These are phyloP conservation scores for Oscheius sp. DNA, from an alignment of 2,888 invertebrate genomes.

Conservation along the genomic window DNA sequence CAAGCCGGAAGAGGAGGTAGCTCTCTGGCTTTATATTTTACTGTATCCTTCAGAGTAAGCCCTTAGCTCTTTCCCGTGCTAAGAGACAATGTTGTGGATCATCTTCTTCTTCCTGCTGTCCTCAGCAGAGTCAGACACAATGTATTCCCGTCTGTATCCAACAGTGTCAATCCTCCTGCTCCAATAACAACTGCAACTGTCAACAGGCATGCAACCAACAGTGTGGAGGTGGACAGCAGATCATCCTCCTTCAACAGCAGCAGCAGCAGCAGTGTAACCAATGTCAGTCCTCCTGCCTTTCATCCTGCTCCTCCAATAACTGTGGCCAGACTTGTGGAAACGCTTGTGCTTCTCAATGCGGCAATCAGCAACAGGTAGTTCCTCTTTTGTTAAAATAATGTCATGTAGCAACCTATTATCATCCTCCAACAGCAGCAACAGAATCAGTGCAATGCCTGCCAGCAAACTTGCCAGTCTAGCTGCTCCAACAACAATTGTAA, in stretches of 20 bases:
- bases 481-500: constrained; percentile 45
- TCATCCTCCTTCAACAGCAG: constrained; percentile 25
- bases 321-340: constrained; percentile 49
- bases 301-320: constrained; percentile 47
- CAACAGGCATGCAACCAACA: constrained; percentile 44
- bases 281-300: constrained; percentile 49
- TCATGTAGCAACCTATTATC: constrained; percentile 20
- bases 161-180: constrained; percentile 54
- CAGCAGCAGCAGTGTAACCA: constrained; percentile 52
- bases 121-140: constrained; percentile 30
- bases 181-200: constrained; percentile 44
- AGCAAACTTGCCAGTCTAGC: constrained; percentile 44
- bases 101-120: constrained; percentile 51
- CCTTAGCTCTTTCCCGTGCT: constrained; percentile 45
- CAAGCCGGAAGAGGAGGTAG: constrained; percentile 18
- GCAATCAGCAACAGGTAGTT: constrained; percentile 27
- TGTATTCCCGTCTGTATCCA: constrained; percentile 56
- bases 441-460: constrained; percentile 21
- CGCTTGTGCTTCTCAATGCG: constrained; percentile 43
- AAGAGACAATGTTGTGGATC: constrained; percentile 54
- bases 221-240: constrained; percentile 17
- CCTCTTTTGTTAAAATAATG: not conserved
- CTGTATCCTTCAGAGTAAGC: constrained; percentile 1
- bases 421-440: not conserved
- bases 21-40: too few species aligned